Evolutionary conservation across 1,140 invertebrate genomes (phyloP), one percentile per base, ranked within the genome.

Genomic region (Plodia interpunctella): DNA sequence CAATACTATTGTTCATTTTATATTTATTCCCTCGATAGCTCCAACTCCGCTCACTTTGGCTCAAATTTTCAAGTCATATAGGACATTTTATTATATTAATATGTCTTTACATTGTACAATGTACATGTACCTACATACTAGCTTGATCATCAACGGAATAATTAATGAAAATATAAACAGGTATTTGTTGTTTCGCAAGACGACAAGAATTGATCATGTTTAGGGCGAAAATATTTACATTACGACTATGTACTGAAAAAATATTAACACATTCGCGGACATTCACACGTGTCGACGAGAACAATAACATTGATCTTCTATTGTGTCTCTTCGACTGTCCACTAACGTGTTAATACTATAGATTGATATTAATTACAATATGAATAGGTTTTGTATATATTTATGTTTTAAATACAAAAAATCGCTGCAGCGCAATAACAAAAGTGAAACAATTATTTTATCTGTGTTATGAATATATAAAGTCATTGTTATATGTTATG

Each of bases 121-220:
- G n/a, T n/a, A n/a, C n/a, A n/a, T 25, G 21, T 25, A 25, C 21
- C 21, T 74, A 61, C 68, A n/a, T n/a, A 63, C 65, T 64, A 65
- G 38, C n/a, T 44, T 44, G 38, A 44, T 44, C 38, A 44, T 44
- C 38, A 44, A 44, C 38, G 38, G 38, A 15, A 35, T 35, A 10
- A 3, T 44, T 10, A 44, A 44, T 44, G n/a, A 44, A 15, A 15
- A 32, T 32, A 32, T 32, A 32, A 9, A 32, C 9, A 32, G 6
- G 2, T n/a, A 28, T 28, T 28, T 28, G 9, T 10, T 32, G 30
- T 10, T 10, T 32, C 10, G 30, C 11, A 11, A 9, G 9, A 32
- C 10, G 30, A 32, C 30, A 32, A 32, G 30, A 6, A 10, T 32
- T 32, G 30, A 32, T 32, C 3, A 32, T 32, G 11, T 32, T 32